Base-by-base conservation (phyloP, 2,888 invertebrate genomes). In the Xanthia togata region DNA sequence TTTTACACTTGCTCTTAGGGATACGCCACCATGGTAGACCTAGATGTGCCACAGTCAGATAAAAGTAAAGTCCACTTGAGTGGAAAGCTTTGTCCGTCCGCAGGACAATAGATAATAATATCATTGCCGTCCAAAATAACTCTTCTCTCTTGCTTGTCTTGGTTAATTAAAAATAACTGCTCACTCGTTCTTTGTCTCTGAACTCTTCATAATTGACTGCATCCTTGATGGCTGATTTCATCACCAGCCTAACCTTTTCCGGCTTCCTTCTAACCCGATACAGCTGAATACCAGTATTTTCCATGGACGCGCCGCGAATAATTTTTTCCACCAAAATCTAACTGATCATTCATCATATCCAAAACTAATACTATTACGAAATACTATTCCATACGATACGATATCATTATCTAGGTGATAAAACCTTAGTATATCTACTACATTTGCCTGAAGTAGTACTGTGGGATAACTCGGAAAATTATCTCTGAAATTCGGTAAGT, bases 401-500 rank as follows among this genome's bases (percentile, higher is more conserved):
- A 59, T 75, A 79, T 26, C 83, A 41, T 5, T 70, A 73, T 53
- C 67, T 38, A 0, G 12, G 0, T 26, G 83, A 79, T 82, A 83
- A 79, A 41, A 44, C 41, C 8, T 70, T 68, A 82, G 82, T 82
- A 57, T 76, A 73, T 70, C 59, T 59, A 14, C n/a, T 57, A 73
- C 63, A 38, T 63, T 79, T 50, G 55, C 2, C 17, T 50, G 59
- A 75, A 78, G 78, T 78, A 71, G 75, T 73, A 26, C 63, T 73
- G 74, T 70, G n/a, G 67, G 47, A 67, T 70, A 38, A 70, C 44
- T 76, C 60, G 5, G 8, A 57, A 63, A 53, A 50, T 81, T 68
- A 73, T 55, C 68, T 78, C 69, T 38, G 47, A 26, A 75, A 79
- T 53, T 79, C 26, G 70, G 75, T 82, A 14, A 78, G 79, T 82